A percentile compares a stretch with the other conserved stretches of the same genome.
These are phyloP conservation scores for Terebella lapidaria DNA, from an alignment of 2,888 invertebrate species.

Conservation along the genomic window DNA sequence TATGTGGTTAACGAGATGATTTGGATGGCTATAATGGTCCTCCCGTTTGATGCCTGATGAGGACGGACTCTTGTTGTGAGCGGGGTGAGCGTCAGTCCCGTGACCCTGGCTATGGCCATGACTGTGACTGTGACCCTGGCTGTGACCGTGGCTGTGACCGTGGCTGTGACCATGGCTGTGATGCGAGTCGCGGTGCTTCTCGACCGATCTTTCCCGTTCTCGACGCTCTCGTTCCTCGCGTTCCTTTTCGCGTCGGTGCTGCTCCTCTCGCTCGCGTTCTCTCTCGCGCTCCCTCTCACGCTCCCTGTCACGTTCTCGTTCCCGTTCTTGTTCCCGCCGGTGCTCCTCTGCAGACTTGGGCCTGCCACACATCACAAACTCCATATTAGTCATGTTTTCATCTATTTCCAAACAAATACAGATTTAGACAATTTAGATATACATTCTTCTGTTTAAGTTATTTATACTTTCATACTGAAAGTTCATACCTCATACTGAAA, in stretches of 20 bases:
- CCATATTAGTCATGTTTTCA: too few species aligned
- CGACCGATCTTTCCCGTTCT: conserved; percentile 11
- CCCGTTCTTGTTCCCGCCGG: conserved; percentile 52
- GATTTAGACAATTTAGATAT: too few species aligned
- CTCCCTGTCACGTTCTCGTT: conserved; percentile 22
- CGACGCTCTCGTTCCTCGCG: conserved; percentile 9
- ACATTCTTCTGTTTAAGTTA: too few species aligned
- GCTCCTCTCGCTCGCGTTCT: conserved; percentile 20
- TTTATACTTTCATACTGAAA: too few species aligned
- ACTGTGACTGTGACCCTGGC: neutral
- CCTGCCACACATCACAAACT: too few species aligned
- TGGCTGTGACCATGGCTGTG: conserved; percentile 12
- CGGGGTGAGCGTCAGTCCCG: neutral
- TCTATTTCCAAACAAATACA: too few species aligned
- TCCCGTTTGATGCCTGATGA: neutral
- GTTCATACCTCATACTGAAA: too few species aligned
- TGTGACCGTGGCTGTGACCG: too few species aligned
- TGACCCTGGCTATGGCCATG: neutral
- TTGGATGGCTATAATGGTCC: neutral
- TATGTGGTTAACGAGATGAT: neutral
- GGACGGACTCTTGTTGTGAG: neutral
- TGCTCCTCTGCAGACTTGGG: conserved; percentile 2
- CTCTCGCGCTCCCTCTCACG: conserved; percentile 52
- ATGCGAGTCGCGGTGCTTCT: conserved; percentile 3
- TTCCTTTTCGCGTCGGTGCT: conserved; percentile 12